phyloP scores from a whole-genome alignment of 2,797 vertebrate species.

The Gymnocypris eckloni region DNA sequence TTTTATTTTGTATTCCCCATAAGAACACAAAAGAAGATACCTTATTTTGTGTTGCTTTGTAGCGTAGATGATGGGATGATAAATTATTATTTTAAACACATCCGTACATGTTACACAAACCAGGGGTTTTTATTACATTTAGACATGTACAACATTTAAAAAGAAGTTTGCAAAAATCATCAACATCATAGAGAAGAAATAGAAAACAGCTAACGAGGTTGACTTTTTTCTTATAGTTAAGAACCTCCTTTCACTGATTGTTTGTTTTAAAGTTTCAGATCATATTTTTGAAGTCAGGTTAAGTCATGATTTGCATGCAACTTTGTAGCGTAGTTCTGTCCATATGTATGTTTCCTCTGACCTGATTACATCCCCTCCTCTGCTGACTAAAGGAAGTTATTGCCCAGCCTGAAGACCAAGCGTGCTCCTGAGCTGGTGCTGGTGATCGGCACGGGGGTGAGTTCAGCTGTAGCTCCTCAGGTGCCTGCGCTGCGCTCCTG shows the following conservation, averaged over 20 bases:
- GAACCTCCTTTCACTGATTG: not conserved
- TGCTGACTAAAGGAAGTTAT: conserved; percentile 84
- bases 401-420: conserved; percentile 96
- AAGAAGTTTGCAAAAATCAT: not conserved
- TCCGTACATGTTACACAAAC: not conserved
- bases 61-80: not conserved
- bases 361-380: conserved; percentile 51
- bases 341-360: not conserved
- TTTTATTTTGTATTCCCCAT: not conserved
- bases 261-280: not conserved
- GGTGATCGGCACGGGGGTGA: conserved; percentile 95
- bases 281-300: not conserved
- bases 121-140: not conserved
- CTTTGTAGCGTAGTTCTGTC: not conserved
- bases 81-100: not conserved
- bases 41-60: not conserved
- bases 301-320: not conserved
- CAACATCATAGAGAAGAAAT: not conserved
- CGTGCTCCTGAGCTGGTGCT: conserved; percentile 91
- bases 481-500: conserved; percentile 94
- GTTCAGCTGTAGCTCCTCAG: conserved; percentile 93
- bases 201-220: not conserved
- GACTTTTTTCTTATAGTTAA: not conserved
- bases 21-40: not conserved
- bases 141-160: not conserved